phyloP scores from a whole-genome alignment of 2,113 vertebrate species.

The Lagenorhynchus albirostris region DNA sequence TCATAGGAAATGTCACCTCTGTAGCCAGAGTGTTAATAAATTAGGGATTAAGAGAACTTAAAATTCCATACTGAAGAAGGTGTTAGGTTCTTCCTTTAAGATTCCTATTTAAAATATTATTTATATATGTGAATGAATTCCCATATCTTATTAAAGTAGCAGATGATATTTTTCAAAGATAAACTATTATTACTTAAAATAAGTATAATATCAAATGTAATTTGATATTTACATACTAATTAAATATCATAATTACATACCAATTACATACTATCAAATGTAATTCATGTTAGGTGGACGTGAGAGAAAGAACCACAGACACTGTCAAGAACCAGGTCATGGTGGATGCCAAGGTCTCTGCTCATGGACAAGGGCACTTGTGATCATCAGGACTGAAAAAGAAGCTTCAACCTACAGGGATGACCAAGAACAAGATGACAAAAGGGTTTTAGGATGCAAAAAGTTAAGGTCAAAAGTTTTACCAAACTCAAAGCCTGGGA shows the following conservation, averaged over 20 bases:
- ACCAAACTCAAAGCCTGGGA: not conserved
- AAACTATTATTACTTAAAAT: constrained; percentile 26
- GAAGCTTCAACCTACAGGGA: not conserved
- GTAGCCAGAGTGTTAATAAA: constrained; percentile 19
- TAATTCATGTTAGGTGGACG: not conserved
- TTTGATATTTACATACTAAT: no score
- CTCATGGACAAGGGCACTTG: not conserved
- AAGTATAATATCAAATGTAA: not conserved
- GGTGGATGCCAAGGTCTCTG: not conserved
- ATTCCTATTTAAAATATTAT: not conserved
- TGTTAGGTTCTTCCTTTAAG: constrained; percentile 24
- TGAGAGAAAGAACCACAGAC: not conserved
- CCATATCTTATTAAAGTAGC: not conserved
- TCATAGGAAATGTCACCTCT: constrained; percentile 42
- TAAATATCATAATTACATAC: no score
- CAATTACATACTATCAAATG: not conserved
- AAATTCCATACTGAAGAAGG: constrained; percentile 45
- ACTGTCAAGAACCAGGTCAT: not conserved
- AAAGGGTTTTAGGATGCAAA: not conserved
- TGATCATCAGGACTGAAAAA: not conserved
- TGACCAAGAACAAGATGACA: not conserved
- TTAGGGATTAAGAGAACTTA: constrained; percentile 38
- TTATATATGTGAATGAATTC: not conserved
- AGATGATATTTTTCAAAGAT: not conserved
- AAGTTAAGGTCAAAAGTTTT: not conserved